Evolutionary conservation across 2,888 invertebrate genomes (phyloP).

Genomic region (Dorcus parallelipipedus): DNA sequence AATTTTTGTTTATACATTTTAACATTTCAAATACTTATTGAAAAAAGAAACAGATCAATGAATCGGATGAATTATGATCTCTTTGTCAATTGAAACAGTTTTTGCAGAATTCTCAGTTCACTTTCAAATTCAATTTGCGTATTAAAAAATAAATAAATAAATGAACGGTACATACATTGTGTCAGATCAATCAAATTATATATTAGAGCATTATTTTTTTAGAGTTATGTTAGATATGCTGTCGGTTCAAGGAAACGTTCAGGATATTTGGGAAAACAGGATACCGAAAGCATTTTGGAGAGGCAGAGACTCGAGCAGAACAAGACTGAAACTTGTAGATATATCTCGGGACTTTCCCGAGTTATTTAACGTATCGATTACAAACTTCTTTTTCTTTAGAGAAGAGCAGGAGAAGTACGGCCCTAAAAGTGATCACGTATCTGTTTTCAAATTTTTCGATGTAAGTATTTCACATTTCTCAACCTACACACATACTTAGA

Average conservation of each 20-base stretch:
- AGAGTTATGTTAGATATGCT: constrained; percentile 85
- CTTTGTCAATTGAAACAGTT: too few relatives aligned
- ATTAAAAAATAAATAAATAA: too few relatives aligned
- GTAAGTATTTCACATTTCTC: constrained; percentile 56
- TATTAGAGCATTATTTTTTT: constrained; percentile 9
- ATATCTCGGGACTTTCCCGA: constrained; percentile 73
- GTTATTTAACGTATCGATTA: constrained; percentile 85
- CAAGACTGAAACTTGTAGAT: constrained; percentile 77
- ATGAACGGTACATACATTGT: too few relatives aligned
- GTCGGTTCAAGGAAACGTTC: constrained; percentile 80
- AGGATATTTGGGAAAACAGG: constrained; percentile 70
- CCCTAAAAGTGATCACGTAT: constrained; percentile 77
- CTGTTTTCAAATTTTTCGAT: constrained; percentile 92
- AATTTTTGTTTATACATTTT: not conserved
- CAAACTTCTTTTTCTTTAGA: constrained; percentile 94
- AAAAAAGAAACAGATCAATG: too few relatives aligned
- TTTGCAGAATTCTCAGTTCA: too few relatives aligned
- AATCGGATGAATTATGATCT: too few relatives aligned
- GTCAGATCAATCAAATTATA: too few relatives aligned
- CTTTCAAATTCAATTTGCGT: too few relatives aligned
- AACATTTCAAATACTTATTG: not conserved
- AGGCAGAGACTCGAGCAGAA: constrained; percentile 86
- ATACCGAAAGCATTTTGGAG: constrained; percentile 82
- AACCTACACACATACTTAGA: constrained; percentile 4
- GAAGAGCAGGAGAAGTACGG: constrained; percentile 83